Evolutionary conservation across 1,140 invertebrate genomes (phyloP), one percentile per base, ranked within the genome.

Genomic region (Drosophila arizonae): DNA sequence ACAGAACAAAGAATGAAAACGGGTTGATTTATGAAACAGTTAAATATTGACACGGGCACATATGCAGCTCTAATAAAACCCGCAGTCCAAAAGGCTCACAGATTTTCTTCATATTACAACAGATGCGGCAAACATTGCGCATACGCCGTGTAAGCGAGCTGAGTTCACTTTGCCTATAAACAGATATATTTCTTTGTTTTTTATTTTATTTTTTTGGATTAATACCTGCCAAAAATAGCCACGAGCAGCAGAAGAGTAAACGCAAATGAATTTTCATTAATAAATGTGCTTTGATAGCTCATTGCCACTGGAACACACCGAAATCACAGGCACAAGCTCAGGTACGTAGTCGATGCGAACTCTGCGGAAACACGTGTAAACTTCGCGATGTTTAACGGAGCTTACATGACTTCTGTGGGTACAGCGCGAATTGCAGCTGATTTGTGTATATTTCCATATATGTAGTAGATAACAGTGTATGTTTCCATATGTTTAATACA

Each of bases 21-120:
- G 56, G 50, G 50, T 68, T 68, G 70, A 72, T 72, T 72, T 72
- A 72, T 54, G 50, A 67, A 60, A 41, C 21, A 30, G 56, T 55
- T 55, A 61, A 68, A 55, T 61, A 56, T 48, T 68, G 21, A 46
- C 62, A 52, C 33, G 33, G 33, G 28, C 28, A 6, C 33, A 36
- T 0, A 8, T 8, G 21, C 21, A 24, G 21, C 21, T 24, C 21
- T 24, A 24, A 3, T 24, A 24, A 24, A 24, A 24, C 21, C 1
- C 21, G 6, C 6, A 30, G 28, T 30, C 1, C 6, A 30, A 39
- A 13, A 39, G 36, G 36, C 21, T 39, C 36, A 2, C 43, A 56
- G 33, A 33, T 33, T 33, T 33, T 33, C 33, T 33, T 33, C 33
- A 33, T 45, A 45, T 45, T 45, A 45, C 11, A 43, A 43, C 10